Conservation (phyloP, 2,797 vertebrate species). For the Galagoides demidoff region DNA sequence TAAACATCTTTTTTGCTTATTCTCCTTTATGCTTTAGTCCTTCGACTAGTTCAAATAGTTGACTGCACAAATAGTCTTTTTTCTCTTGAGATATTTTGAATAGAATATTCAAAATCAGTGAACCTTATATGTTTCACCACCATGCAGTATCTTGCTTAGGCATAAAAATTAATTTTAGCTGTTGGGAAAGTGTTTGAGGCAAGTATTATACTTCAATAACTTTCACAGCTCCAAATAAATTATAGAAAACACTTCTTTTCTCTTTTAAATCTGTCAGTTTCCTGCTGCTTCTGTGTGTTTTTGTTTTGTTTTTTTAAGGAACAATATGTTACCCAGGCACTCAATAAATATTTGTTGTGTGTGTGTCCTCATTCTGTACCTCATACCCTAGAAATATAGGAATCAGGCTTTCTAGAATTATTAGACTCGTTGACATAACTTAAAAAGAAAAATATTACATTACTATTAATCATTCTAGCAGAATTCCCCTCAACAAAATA, state of each 20-base stretch:
- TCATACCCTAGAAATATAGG: constrained; percentile 43
- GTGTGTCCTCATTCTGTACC: constrained; percentile 23
- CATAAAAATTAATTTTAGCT: constrained; percentile 78
- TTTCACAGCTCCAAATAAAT: constrained; percentile 49
- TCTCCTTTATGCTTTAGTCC: constrained; percentile 61
- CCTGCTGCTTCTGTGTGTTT: constrained; percentile 51
- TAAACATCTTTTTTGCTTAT: constrained; percentile 48
- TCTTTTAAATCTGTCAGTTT: constrained; percentile 65
- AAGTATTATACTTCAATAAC: constrained; percentile 71
- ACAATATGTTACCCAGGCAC: constrained; percentile 53
- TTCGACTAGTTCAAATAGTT: constrained; percentile 41
- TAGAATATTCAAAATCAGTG: constrained; percentile 75
- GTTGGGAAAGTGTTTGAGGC: constrained; percentile 65
- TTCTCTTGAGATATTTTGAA: constrained; percentile 70
- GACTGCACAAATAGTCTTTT: constrained; percentile 62
- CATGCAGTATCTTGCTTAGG: constrained; percentile 71
- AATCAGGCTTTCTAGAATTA: not conserved
- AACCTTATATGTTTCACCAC: constrained; percentile 70
- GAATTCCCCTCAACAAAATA: constrained; percentile 40
- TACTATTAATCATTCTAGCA: constrained; percentile 43
- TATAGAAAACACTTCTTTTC: constrained; percentile 38
- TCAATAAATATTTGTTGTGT: constrained; percentile 63
- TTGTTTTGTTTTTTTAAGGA: constrained; percentile 42
- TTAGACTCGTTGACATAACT: not conserved
- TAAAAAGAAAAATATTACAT: constrained; percentile 53